Percentiles rank a stretch among this genome's conserved stretches.
phyloP scores from a whole-genome alignment of 2,797 vertebrate species.

The Uromys caudimaculatus region DNA sequence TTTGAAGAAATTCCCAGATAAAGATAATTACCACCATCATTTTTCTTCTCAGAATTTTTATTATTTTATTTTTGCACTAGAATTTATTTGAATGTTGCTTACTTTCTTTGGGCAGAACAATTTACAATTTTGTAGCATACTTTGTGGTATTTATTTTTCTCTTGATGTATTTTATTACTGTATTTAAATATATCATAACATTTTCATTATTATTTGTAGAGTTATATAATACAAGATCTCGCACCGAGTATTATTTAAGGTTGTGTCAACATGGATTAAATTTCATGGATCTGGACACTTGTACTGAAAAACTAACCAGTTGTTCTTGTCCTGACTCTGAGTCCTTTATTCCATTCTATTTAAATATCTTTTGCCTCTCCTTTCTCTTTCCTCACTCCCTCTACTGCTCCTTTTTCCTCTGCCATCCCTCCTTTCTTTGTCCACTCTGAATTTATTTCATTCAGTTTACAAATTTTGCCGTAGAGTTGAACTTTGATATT shows the following conservation, averaged over 20 bases:
- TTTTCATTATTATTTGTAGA: background rate
- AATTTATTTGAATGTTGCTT: constrained; percentile 27
- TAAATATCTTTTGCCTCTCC: background rate
- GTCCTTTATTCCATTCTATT: background rate
- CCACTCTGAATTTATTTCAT: background rate
- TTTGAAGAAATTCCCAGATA: constrained; percentile 71
- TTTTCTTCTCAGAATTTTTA: constrained; percentile 26
- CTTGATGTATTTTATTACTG: constrained; percentile 43
- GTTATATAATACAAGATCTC: background rate
- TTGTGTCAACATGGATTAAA: background rate
- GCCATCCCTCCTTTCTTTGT: background rate
- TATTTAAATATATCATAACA: constrained; percentile 14
- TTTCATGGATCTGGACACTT: background rate
- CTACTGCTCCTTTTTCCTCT: background rate
- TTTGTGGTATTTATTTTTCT: constrained; percentile 58
- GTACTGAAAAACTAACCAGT: background rate
- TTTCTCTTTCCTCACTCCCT: background rate
- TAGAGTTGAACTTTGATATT: background rate
- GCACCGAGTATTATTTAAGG: constrained; percentile 10
- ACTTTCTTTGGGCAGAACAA: background rate
- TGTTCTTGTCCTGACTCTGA: background rate
- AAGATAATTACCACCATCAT: constrained; percentile 36
- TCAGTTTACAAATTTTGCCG: background rate
- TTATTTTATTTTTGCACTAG: constrained; percentile 19
- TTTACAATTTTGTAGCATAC: constrained; percentile 9